These are phyloP conservation scores for Drosophila nigromelanica DNA, from an alignment of 1,140 invertebrate species.

Conservation along the genomic window DNA sequence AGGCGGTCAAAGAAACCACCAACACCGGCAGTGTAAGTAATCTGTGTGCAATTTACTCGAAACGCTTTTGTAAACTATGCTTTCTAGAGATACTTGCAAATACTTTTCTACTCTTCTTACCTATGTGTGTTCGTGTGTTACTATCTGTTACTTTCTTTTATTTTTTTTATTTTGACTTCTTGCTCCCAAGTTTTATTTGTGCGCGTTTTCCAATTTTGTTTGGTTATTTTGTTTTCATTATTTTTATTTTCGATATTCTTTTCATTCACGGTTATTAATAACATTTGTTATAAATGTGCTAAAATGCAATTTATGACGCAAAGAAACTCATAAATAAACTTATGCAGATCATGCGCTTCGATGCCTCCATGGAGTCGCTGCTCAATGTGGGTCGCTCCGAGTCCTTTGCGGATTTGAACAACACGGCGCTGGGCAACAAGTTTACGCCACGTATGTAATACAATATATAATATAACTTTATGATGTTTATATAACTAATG, in stretches of 20 bases:
- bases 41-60: conserved; percentile 47
- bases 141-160: conserved; percentile 13
- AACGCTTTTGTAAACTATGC: conserved; percentile 55
- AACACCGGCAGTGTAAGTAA: conserved; percentile 84
- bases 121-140: conserved; percentile 20
- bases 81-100: conserved; percentile 29
- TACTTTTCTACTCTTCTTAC: conserved; percentile 15
- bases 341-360: conserved; percentile 90
- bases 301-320: conserved; percentile 62
- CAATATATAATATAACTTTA: conserved; percentile 1
- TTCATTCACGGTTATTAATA: conserved; percentile 64
- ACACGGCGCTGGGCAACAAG: conserved; percentile 76
- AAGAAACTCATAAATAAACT: conserved; percentile 81
- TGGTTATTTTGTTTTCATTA: conserved; percentile 32
- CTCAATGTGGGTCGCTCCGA: conserved; percentile 90
- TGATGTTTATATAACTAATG: conserved; percentile 15
- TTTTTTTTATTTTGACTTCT: neutral
- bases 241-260: conserved; percentile 53
- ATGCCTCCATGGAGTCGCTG: conserved; percentile 90
- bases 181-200: conserved; percentile 33
- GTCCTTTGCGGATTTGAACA: conserved; percentile 92
- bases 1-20: conserved; percentile 84
- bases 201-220: conserved; percentile 52
- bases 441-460: conserved; percentile 64
- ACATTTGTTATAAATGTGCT: conserved; percentile 51